phyloP scores from a whole-genome alignment of 2,113 vertebrate species.

The Pipra filicauda region DNA sequence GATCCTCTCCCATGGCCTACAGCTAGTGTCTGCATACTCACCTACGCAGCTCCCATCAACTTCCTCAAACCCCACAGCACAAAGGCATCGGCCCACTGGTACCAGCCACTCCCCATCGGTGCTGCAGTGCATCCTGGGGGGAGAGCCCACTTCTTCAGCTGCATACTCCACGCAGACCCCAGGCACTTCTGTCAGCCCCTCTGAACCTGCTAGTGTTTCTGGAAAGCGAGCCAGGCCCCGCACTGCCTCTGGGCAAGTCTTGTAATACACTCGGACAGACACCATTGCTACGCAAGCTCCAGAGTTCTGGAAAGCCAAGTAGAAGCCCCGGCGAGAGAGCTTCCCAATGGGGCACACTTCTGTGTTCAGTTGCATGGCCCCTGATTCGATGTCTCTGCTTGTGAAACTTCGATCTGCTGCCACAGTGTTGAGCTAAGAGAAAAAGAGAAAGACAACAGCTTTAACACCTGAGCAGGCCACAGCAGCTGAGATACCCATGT shows the following conservation, averaged over 20 bases:
- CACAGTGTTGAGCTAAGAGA: slow-evolving; percentile 72
- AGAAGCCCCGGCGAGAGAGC: slow-evolving; percentile 75
- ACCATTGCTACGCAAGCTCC: slow-evolving; percentile 78
- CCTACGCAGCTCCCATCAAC: slow-evolving; percentile 52
- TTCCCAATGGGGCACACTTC: slow-evolving; percentile 71
- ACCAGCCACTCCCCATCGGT: slow-evolving; percentile 76
- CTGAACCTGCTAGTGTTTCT: slow-evolving; percentile 60
- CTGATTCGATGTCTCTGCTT: slow-evolving; percentile 60
- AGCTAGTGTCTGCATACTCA: slow-evolving; percentile 53
- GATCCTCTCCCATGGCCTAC: slow-evolving; percentile 12
- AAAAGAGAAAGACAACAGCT: neutral
- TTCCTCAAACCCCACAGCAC: slow-evolving; percentile 74
- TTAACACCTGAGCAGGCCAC: neutral
- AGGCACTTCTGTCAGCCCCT: slow-evolving; percentile 62
- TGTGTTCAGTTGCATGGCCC: slow-evolving; percentile 71
- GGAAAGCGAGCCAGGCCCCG: slow-evolving; percentile 70
- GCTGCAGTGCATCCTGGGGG: slow-evolving; percentile 77
- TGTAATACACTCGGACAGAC: slow-evolving; percentile 78
- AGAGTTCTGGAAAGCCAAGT: slow-evolving; percentile 79
- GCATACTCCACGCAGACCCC: slow-evolving; percentile 69
- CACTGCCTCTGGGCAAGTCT: slow-evolving; percentile 67
- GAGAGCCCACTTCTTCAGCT: slow-evolving; percentile 30
- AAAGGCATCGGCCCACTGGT: slow-evolving; percentile 72
- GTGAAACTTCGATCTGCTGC: slow-evolving; percentile 80
- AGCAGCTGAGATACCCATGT: neutral